Percentiles rank a stretch among this genome's conserved stretches.
These are phyloP conservation scores for Rhagonycha fulva DNA, from an alignment of 2,888 invertebrate genomes.

Conservation along the genomic window DNA sequence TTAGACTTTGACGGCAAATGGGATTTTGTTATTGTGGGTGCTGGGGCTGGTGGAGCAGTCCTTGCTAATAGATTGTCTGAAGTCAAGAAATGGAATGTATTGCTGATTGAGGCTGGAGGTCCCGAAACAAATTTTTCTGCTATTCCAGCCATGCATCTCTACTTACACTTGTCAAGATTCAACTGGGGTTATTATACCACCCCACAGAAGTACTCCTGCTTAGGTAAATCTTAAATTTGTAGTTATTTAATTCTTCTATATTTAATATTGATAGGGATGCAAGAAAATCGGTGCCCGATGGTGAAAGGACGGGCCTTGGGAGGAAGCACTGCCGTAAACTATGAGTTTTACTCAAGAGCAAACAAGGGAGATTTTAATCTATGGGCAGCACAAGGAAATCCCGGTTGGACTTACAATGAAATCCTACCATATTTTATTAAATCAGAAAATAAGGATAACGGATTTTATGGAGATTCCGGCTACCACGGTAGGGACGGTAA, in stretches of 20 bases:
- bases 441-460: neutral
- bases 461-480: neutral
- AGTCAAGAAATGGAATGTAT: too few relatives aligned
- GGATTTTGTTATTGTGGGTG: too few relatives aligned
- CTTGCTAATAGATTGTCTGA: too few relatives aligned
- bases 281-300: neutral
- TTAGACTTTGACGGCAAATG: too few relatives aligned
- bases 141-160: too few relatives aligned
- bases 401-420: neutral
- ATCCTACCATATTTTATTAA: neutral
- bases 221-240: neutral
- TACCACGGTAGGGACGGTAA: neutral
- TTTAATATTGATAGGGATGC: neutral
- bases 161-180: neutral
- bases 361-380: neutral
- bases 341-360: too few relatives aligned
- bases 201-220: constrained; percentile 1
- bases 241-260: neutral
- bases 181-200: constrained; percentile 3
- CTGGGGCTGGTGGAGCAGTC: too few relatives aligned
- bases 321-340: neutral
- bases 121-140: too few relatives aligned
- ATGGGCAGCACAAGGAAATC: neutral
- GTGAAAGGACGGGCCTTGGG: neutral
- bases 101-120: too few relatives aligned